Base-by-base conservation (phyloP, 2,797 vertebrate species). In the Harpagifer antarcticus region DNA sequence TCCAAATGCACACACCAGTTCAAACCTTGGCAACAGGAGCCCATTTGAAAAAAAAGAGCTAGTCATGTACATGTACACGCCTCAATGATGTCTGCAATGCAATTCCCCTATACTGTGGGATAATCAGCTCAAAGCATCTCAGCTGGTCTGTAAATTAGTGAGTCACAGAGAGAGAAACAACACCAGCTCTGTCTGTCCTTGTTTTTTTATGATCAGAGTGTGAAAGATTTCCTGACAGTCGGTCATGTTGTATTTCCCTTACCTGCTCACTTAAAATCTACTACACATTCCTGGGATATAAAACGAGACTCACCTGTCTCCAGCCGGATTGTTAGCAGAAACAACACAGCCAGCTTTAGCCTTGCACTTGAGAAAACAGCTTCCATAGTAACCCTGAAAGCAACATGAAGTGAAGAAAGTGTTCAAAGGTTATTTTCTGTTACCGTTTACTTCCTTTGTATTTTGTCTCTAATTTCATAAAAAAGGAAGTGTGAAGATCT, bases 231-330 rank as follows among this genome's bases (percentile, higher is more conserved):
- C 17, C 5, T 7, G 9, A 11, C 66, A 2, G 37, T 2, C 7
- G 5, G 17, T 15, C 4, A 5, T 27, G 19, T 5, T 19, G 48
- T 42, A 10, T 65, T 76, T 56, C 44, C 13, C 48, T 54, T 23
- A 3, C 17, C 15, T 15, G 8, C 54, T 37, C n/a, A 58, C 52
- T 19, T 20, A 40, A 50, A 62, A 60, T 11, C 16, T 6, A 7
- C 60, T 64, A 57, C 9, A 44, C 16, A 42, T 5, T 43, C 10
- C 4, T 20, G n/a, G 66, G 16, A 71, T 19, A 11, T 48, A 5
- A 27, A 52, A 55, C 37, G n/a, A 57, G 15, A 89, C 93, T 93
- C 87, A 95, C 95, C 93, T 87, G 89, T 90, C 42, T 55, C 84
- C 31, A 89, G 74, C 62, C 52, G 78, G n/a, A 87, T 7, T 59